These are phyloP conservation scores for Helicorthomorpha holstii DNA, from an alignment of 1,140 invertebrate species.

Conservation along the genomic window DNA sequence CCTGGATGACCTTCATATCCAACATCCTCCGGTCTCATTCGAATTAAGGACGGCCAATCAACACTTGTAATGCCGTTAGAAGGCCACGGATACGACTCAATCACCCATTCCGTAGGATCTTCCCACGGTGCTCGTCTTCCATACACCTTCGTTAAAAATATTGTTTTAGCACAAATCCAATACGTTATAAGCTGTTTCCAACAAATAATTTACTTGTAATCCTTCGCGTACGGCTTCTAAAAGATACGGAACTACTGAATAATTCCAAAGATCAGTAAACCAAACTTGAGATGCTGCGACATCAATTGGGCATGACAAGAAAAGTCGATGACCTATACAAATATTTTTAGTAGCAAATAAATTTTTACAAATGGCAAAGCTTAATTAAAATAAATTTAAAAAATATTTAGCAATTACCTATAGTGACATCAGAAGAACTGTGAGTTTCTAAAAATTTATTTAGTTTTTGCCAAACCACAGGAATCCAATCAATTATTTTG, in stretches of 20 bases:
- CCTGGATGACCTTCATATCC: constrained; percentile 37
- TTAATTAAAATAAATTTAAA: not conserved
- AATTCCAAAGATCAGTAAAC: constrained; percentile 98
- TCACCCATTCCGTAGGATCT: constrained; percentile 75
- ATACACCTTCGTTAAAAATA: constrained; percentile 30
- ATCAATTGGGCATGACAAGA: constrained; percentile 55
- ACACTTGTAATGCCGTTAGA: constrained; percentile 9
- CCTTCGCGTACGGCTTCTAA: constrained; percentile 85
- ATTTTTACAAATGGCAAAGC: not conserved
- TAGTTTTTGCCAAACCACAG: constrained; percentile 80
- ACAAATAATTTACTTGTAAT: constrained; percentile 33
- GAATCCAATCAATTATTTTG: constrained; percentile 83
- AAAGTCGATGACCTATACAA: constrained; percentile 42
- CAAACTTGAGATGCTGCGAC: constrained; percentile 62
- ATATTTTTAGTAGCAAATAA: constrained; percentile 6
- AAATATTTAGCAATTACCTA: constrained; percentile 49
- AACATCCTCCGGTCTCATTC: constrained; percentile 49
- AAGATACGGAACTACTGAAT: constrained; percentile 84
- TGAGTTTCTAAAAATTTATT: constrained; percentile 92
- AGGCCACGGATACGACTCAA: constrained; percentile 79
- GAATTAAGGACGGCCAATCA: constrained; percentile 20
- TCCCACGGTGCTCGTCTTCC: constrained; percentile 32
- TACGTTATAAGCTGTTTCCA: not conserved
- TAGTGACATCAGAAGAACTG: constrained; percentile 88
- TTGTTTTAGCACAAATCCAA: not conserved